phyloP scores from a whole-genome alignment of 2,888 invertebrate species.

The Oligia strigilis region DNA sequence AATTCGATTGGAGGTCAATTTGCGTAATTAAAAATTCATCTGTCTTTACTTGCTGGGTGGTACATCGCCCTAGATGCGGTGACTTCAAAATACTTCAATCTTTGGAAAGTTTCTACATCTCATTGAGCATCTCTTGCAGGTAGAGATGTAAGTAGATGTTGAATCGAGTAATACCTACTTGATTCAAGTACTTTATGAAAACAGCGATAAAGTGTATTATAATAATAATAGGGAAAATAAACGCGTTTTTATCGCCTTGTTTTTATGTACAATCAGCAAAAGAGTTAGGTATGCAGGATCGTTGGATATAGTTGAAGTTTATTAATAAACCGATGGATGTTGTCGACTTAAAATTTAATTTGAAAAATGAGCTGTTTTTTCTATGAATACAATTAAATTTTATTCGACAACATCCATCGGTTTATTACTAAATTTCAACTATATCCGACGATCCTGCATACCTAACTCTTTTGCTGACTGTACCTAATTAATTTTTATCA shows the following conservation, averaged over 20 bases:
- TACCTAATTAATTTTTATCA: slow-evolving; percentile 19
- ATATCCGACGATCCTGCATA: no score
- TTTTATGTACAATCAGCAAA: no score
- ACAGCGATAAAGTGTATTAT: neutral
- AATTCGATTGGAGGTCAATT: neutral
- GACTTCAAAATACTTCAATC: neutral
- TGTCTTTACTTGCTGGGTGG: neutral
- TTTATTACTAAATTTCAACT: no score
- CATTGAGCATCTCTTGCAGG: neutral
- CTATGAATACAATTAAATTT: no score
- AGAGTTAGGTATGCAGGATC: no score
- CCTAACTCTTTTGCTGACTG: no score
- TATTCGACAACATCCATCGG: no score
- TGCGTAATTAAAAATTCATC: neutral
- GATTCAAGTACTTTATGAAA: neutral
- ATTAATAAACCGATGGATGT: no score
- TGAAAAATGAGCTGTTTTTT: no score
- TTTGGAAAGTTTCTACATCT: neutral
- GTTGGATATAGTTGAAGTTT: no score
- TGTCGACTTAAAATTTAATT: no score
- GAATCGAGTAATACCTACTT: neutral
- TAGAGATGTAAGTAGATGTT: neutral
- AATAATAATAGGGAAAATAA: neutral
- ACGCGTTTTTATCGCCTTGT: slow-evolving; percentile 1
- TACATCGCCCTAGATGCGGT: neutral